phyloP scores from a whole-genome alignment of 2,888 invertebrate genomes.

The Eupithecia inturbata region DNA sequence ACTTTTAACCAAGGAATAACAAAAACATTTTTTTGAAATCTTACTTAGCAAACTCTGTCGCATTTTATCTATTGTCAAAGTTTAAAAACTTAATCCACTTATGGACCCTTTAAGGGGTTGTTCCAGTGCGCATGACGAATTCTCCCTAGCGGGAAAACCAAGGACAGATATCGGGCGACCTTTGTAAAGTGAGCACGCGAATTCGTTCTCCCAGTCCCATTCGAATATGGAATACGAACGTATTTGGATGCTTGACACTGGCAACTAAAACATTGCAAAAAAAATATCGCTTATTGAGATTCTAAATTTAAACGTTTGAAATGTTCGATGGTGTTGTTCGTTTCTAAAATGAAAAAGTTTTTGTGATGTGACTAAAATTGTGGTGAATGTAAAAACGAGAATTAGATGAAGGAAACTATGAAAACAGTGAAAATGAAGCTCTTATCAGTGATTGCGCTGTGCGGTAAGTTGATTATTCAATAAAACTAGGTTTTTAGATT shows the following conservation, averaged over 20 bases:
- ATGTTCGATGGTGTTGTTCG: slow-evolving; percentile 42
- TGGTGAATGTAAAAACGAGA: slow-evolving; percentile 41
- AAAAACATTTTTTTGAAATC: slow-evolving; percentile 49
- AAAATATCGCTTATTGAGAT: slow-evolving; percentile 25
- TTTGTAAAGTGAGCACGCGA: slow-evolving; percentile 58
- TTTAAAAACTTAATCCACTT: slow-evolving; percentile 84
- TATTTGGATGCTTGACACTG: slow-evolving; percentile 64
- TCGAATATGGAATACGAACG: slow-evolving; percentile 67
- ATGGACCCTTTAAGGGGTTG: slow-evolving; percentile 74
- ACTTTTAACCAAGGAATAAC: not conserved
- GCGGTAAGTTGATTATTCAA: slow-evolving; percentile 62
- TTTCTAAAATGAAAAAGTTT: slow-evolving; percentile 40
- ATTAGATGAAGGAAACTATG: slow-evolving; percentile 55
- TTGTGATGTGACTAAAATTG: slow-evolving; percentile 58
- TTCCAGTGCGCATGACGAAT: slow-evolving; percentile 75
- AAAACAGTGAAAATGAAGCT: slow-evolving; percentile 71
- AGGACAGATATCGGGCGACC: slow-evolving; percentile 73
- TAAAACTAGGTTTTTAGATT: not conserved
- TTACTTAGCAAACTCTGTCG: slow-evolving; percentile 76
- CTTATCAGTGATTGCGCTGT: slow-evolving; percentile 68
- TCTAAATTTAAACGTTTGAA: slow-evolving; percentile 30
- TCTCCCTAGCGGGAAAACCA: slow-evolving; percentile 77
- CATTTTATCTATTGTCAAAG: slow-evolving; percentile 82
- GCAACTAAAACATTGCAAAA: slow-evolving; percentile 47
- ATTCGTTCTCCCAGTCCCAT: slow-evolving; percentile 47